Evolutionary conservation across 2,888 invertebrate species (phyloP).

Genomic region (Pyrocoelia pectoralis): DNA sequence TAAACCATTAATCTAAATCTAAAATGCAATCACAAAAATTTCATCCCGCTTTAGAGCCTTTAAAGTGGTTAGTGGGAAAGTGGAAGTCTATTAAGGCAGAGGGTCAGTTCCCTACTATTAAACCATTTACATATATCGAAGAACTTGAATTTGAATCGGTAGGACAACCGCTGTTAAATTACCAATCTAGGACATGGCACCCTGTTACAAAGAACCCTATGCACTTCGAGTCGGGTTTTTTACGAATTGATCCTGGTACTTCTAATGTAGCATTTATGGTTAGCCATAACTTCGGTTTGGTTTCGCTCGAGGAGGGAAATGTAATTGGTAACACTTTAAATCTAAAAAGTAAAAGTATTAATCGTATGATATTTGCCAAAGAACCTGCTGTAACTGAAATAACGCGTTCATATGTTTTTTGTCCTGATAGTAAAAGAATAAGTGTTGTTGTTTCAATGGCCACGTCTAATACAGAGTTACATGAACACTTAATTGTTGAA

Average conservation of each 20-base stretch:
- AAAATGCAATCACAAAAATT: slow-evolving; percentile 43
- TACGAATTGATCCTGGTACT: slow-evolving; percentile 66
- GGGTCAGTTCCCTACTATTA: slow-evolving; percentile 67
- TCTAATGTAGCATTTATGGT: slow-evolving; percentile 64
- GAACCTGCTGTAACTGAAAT: slow-evolving; percentile 63
- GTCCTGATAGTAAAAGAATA: slow-evolving; percentile 52
- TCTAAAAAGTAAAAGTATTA: slow-evolving; percentile 61
- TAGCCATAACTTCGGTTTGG: slow-evolving; percentile 70
- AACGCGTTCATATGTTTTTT: slow-evolving; percentile 57
- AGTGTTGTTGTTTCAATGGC: slow-evolving; percentile 64
- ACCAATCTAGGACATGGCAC: slow-evolving; percentile 63
- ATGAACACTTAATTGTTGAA: slow-evolving; percentile 64
- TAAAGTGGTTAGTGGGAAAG: slow-evolving; percentile 68
- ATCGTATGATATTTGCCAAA: slow-evolving; percentile 64
- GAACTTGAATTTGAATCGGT: slow-evolving; percentile 65
- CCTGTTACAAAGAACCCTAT: slow-evolving; percentile 64
- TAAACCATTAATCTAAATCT: too few relatives aligned
- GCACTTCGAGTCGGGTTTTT: slow-evolving; percentile 70
- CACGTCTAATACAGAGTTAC: slow-evolving; percentile 63
- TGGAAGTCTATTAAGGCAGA: slow-evolving; percentile 65
- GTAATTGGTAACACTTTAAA: slow-evolving; percentile 52
- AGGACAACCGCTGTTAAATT: slow-evolving; percentile 71
- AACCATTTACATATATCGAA: slow-evolving; percentile 66
- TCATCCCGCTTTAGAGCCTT: slow-evolving; percentile 63
- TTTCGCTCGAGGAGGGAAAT: slow-evolving; percentile 67